Conservation (phyloP, 2,113 vertebrate genomes). For the Canis aureus region DNA sequence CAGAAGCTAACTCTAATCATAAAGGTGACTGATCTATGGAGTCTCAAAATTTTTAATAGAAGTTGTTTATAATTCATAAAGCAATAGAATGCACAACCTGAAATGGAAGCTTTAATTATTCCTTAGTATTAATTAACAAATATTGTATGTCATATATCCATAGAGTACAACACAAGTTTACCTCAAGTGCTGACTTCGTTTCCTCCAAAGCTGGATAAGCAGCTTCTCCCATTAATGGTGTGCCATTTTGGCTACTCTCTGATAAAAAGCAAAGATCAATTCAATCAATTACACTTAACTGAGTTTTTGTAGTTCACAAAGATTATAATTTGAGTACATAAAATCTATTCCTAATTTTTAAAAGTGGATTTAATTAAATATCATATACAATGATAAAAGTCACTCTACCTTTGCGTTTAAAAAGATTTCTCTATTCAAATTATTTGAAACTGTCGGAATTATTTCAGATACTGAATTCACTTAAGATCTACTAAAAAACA, state of each 20-base stretch:
- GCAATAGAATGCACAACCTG: slow-evolving; percentile 15
- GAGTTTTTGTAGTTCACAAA: neutral
- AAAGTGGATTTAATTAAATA: neutral
- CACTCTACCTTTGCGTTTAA: neutral
- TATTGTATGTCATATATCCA: neutral
- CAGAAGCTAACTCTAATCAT: neutral
- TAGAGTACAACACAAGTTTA: slow-evolving; percentile 76
- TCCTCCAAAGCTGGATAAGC: slow-evolving; percentile 81
- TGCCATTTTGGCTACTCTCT: slow-evolving; percentile 78
- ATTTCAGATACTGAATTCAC: neutral
- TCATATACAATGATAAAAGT: neutral
- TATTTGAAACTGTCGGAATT: slow-evolving; percentile 30
- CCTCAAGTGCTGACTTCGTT: slow-evolving; percentile 85
- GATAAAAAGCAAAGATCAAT: slow-evolving; percentile 80
- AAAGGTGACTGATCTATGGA: neutral
- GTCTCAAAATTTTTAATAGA: slow-evolving; percentile 9
- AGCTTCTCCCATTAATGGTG: slow-evolving; percentile 80
- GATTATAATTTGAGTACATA: neutral
- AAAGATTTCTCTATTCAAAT: slow-evolving; percentile 24
- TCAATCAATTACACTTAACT: slow-evolving; percentile 12
- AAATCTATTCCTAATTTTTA: slow-evolving; percentile 19
- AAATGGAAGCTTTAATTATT: slow-evolving; percentile 28
- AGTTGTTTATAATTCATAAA: slow-evolving; percentile 32
- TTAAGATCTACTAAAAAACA: neutral
- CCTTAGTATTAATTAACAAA: neutral